A percentile compares a stretch with the other conserved stretches of the same genome.
Conservation (phyloP, 2,113 vertebrate species). For the Stegastes partitus region DNA sequence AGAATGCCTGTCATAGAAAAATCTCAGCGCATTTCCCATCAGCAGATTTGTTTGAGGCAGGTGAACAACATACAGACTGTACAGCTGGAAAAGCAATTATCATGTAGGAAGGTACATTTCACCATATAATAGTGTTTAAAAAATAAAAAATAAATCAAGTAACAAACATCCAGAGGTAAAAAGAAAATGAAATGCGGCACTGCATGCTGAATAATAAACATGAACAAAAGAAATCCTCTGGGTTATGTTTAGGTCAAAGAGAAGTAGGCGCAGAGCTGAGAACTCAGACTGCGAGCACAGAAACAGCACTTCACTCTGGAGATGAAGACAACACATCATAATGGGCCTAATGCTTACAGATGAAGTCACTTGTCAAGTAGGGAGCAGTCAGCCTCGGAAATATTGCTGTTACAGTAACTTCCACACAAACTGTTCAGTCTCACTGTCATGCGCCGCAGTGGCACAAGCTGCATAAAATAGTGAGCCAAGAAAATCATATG, state of each 20-base stretch:
- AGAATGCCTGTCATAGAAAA: too few species aligned
- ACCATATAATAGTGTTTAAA: not conserved
- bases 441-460: slow-evolving; percentile 10
- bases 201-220: slow-evolving; percentile 34
- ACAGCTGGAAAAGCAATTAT: slow-evolving; percentile 38
- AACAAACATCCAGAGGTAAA: slow-evolving; percentile 18
- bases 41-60: slow-evolving; percentile 19
- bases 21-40: not conserved
- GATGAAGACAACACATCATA: slow-evolving; percentile 55
- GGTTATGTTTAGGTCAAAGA: slow-evolving; percentile 21
- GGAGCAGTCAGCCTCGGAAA: slow-evolving; percentile 45
- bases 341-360: slow-evolving; percentile 52
- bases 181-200: not conserved
- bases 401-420: slow-evolving; percentile 48
- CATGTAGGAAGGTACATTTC: slow-evolving; percentile 17
- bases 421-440: slow-evolving; percentile 39
- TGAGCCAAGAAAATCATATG: not conserved
- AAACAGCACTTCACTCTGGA: slow-evolving; percentile 11
- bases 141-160: slow-evolving; percentile 14
- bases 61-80: not conserved
- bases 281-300: slow-evolving; percentile 11
- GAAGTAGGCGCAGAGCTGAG: slow-evolving; percentile 11
- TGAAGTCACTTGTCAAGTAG: slow-evolving; percentile 59
- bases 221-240: slow-evolving; percentile 16
- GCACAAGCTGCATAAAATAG: slow-evolving; percentile 7